Evolutionary conservation across 2,888 invertebrate genomes (phyloP).

Genomic region (Osedax fenrisi): DNA sequence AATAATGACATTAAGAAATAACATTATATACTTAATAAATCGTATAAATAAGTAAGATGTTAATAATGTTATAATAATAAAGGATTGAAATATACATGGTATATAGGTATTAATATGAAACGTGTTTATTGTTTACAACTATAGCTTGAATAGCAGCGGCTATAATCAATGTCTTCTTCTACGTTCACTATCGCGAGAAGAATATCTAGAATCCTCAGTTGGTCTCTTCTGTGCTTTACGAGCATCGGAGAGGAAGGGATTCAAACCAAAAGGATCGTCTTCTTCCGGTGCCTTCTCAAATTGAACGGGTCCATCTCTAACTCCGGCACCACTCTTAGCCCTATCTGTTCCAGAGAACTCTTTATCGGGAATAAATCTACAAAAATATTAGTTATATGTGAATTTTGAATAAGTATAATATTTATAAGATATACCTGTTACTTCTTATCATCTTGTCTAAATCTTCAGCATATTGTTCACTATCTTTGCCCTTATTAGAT

Average conservation of each 20-base stretch:
- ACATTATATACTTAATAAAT: too few relatives aligned
- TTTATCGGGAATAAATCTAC: conserved; percentile 88
- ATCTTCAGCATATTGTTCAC: conserved; percentile 79
- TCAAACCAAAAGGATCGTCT: conserved; percentile 89
- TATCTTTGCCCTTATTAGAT: conserved; percentile 64
- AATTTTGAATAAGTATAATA: background rate
- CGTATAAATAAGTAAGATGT: too few relatives aligned
- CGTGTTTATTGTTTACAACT: too few relatives aligned
- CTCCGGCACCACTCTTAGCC: conserved; percentile 31
- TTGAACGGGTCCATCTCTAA: conserved; percentile 65
- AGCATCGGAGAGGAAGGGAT: conserved; percentile 92
- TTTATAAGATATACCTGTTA: conserved; percentile 26
- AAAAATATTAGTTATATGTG: too few relatives aligned
- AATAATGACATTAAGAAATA: too few relatives aligned
- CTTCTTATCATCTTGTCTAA: conserved; percentile 70
- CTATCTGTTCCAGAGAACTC: conserved; percentile 84
- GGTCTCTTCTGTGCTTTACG: conserved; percentile 56
- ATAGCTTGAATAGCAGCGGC: too few relatives aligned
- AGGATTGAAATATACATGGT: too few relatives aligned
- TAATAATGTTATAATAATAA: too few relatives aligned
- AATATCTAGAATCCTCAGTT: conserved; percentile 42
- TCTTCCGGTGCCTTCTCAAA: conserved; percentile 63
- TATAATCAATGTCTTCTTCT: conserved; percentile 40
- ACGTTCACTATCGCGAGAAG: conserved; percentile 41
- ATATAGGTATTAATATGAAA: too few relatives aligned